Base-by-base conservation (phyloP, 2,113 vertebrate genomes). In the Poicephalus gulielmi region DNA sequence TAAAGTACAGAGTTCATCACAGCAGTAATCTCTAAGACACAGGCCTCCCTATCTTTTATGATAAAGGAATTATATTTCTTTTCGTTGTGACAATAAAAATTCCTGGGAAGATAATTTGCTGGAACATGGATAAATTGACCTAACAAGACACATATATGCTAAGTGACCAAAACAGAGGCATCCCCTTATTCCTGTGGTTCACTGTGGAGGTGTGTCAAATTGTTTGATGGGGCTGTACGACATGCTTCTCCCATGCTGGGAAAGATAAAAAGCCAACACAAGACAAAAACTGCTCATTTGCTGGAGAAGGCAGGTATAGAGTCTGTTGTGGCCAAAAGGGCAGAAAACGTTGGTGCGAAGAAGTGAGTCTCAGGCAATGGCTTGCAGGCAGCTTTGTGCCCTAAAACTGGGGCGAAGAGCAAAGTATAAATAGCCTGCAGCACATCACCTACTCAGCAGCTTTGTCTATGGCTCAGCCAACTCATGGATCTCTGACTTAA, bases 61-160 rank as follows among this genome's bases (percentile, higher is more conserved):
- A 84, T 81, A 94, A 94, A 92, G 86, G 82, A 87, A 94, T 87
- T 94, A 55, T 80, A 91, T 95, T 91, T 95, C 43, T 92, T 94
- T 73, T 59, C 82, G 49, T 82, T 62, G 60, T 50, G 88, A 43
- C 71, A 77, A 96, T 86, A 96, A 77, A 90, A 85, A 92, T 94
- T 95, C 88, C 64, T 70, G 9, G 50, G 89, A 84, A 89, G 79
- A 75, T 91, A 79, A 70, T 68, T 97, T 96, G 49, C 69, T 96
- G 85, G 80, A 95, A 88, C 85, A 52, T 6, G 37, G 53, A 59
- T 96, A 90, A 93, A 88, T 86, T 76, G 84, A 89, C 64, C 35
- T 41, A 75, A 71, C 11, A 88, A 47, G 20, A 43, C 0, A 1
- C 20, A 57, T 41, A 31, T 22, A 53, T 37, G 7, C 57, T 28